These are phyloP conservation scores for Tetranychus piercei DNA, from an alignment of 2,888 invertebrate species.

Conservation along the genomic window DNA sequence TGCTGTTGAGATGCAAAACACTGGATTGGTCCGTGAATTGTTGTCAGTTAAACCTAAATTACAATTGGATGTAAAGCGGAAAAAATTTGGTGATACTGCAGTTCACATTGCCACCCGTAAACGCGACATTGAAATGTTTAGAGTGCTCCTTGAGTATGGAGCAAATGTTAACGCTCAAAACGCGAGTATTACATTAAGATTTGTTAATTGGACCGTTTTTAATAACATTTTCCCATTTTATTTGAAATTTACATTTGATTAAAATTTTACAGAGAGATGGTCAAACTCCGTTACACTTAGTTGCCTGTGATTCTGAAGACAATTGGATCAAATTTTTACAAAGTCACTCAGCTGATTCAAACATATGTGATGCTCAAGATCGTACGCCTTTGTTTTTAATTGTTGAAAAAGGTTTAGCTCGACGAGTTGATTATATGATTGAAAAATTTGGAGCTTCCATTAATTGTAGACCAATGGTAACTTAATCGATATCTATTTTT, in stretches of 20 bases:
- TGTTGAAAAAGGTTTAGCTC: slow-evolving; percentile 88
- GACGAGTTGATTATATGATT: slow-evolving; percentile 79
- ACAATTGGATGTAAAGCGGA: slow-evolving; percentile 45
- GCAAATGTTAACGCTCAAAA: slow-evolving; percentile 79
- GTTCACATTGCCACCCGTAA: slow-evolving; percentile 83
- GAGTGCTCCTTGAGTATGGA: slow-evolving; percentile 77
- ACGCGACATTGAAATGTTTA: slow-evolving; percentile 77
- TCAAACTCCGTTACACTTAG: slow-evolving; percentile 82
- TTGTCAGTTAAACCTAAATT: slow-evolving; percentile 37
- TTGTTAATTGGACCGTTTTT: no score
- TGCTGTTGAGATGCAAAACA: slow-evolving; percentile 84
- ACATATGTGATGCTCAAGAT: slow-evolving; percentile 77
- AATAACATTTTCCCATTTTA: neutral
- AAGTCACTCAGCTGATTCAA: slow-evolving; percentile 79
- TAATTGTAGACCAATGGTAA: slow-evolving; percentile 68
- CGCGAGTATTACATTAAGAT: slow-evolving; percentile 34
- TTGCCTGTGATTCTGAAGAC: slow-evolving; percentile 88
- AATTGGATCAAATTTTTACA: slow-evolving; percentile 83
- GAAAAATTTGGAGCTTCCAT: slow-evolving; percentile 96
- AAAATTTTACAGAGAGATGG: slow-evolving; percentile 37
- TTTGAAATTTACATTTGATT: neutral
- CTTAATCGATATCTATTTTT: neutral
- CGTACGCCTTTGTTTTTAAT: slow-evolving; percentile 93
- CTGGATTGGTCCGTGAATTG: slow-evolving; percentile 81
- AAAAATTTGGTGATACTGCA: slow-evolving; percentile 65